Conservation (phyloP, 2,888 invertebrate genomes). For the Nephrotoma appendiculata region DNA sequence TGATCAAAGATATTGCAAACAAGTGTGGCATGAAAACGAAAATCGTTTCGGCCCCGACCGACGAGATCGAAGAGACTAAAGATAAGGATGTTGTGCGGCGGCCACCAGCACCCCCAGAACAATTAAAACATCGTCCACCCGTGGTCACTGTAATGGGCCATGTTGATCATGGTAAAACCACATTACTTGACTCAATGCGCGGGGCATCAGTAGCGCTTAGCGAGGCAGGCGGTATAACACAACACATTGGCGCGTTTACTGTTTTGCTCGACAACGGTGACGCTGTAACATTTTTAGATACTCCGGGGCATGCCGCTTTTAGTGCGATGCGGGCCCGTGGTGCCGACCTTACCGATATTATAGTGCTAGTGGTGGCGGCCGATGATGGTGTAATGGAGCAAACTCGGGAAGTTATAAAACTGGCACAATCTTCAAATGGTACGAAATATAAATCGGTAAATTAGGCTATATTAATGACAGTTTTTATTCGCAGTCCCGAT, state of each 20-base stretch:
- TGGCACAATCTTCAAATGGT: slow-evolving; percentile 68
- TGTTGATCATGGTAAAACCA: slow-evolving; percentile 99
- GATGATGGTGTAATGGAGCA: slow-evolving; percentile 99
- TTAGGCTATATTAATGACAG: not conserved
- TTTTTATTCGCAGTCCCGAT: slow-evolving; percentile 61
- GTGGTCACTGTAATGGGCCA: slow-evolving; percentile 99
- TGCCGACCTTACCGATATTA: slow-evolving; percentile 86
- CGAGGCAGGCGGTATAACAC: slow-evolving; percentile 98
- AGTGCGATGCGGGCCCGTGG: slow-evolving; percentile 86
- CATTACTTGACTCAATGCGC: slow-evolving; percentile 76
- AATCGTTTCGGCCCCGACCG: slow-evolving; percentile 35
- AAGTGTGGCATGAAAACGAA: slow-evolving; percentile 50
- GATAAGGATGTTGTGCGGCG: slow-evolving; percentile 41
- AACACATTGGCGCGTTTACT: slow-evolving; percentile 96
- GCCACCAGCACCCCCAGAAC: slow-evolving; percentile 48
- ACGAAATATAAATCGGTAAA: not conserved
- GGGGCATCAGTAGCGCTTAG: slow-evolving; percentile 73
- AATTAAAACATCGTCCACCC: slow-evolving; percentile 64
- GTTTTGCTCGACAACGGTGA: slow-evolving; percentile 57
- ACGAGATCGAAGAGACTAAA: slow-evolving; percentile 19
- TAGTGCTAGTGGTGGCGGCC: slow-evolving; percentile 92
- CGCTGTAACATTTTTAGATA: slow-evolving; percentile 87
- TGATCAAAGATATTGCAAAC: slow-evolving; percentile 52
- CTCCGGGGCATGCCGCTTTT: slow-evolving; percentile 98
- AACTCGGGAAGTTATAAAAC: slow-evolving; percentile 78